These are phyloP conservation scores for Orthonychiurus folsomi DNA, from an alignment of 2,888 invertebrate species.

Conservation along the genomic window DNA sequence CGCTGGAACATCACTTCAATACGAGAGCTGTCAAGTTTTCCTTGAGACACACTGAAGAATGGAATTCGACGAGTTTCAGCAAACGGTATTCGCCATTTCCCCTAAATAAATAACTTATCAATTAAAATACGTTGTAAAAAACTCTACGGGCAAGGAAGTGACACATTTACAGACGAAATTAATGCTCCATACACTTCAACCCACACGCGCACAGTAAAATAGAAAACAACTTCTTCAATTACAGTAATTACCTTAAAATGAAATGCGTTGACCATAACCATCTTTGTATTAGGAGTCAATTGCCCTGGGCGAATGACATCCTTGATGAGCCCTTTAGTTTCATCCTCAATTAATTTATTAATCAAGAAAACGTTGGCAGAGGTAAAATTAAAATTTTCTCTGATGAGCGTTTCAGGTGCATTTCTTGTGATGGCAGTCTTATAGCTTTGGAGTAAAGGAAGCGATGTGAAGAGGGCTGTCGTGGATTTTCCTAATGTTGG, in stretches of 20 bases:
- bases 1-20: constrained; percentile 10
- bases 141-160: too few relatives aligned
- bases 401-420: neutral
- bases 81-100: constrained; percentile 1
- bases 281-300: neutral
- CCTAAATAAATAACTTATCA: neutral
- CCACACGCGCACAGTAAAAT: too few relatives aligned
- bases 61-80: neutral
- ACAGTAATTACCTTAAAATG: constrained; percentile 8
- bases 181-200: too few relatives aligned
- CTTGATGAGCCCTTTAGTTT: constrained; percentile 6
- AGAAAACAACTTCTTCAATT: neutral
- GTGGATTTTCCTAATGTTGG: neutral
- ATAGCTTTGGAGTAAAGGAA: neutral
- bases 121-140: constrained; percentile 1
- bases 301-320: neutral
- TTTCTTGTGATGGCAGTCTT: neutral
- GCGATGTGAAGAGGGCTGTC: constrained; percentile 5
- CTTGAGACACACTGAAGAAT: neutral
- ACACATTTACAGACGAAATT: too few relatives aligned
- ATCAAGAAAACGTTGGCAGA: neutral
- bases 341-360: constrained; percentile 5
- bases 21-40: neutral
- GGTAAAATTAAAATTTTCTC: constrained; percentile 4
- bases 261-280: constrained; percentile 10